Evolutionary conservation across 2,888 invertebrate species (phyloP).

Genomic region (Drosophila subsilvestris): DNA sequence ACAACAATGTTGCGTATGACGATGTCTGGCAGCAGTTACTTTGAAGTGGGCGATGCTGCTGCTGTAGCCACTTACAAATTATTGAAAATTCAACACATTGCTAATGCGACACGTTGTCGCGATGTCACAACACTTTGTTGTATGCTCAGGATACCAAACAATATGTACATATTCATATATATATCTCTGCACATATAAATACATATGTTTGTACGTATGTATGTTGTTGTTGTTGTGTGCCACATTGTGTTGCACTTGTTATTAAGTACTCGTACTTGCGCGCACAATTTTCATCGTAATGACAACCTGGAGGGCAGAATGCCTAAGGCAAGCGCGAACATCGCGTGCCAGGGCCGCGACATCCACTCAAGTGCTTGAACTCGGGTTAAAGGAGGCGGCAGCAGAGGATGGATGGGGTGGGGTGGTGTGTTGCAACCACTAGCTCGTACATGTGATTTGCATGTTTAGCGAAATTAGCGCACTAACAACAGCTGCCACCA

Average conservation of each 20-base stretch:
- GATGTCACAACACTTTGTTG: slow-evolving; percentile 54
- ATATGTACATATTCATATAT: background rate
- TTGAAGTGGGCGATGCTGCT: slow-evolving; percentile 50
- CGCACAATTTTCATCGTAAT: slow-evolving; percentile 75
- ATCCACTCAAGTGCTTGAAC: slow-evolving; percentile 64
- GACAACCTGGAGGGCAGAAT: slow-evolving; percentile 76
- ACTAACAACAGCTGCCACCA: slow-evolving; percentile 74
- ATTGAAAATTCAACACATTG: slow-evolving; percentile 77
- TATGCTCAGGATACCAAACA: slow-evolving; percentile 15
- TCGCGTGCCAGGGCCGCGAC: slow-evolving; percentile 74
- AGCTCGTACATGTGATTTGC: slow-evolving; percentile 74
- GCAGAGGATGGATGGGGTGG: background rate
- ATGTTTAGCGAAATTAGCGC: slow-evolving; percentile 79
- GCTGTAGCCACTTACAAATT: slow-evolving; percentile 68
- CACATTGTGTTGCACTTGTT: slow-evolving; percentile 78
- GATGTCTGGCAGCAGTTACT: slow-evolving; percentile 23
- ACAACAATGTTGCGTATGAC: slow-evolving; percentile 48
- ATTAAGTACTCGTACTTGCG: slow-evolving; percentile 68
- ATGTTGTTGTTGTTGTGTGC: slow-evolving; percentile 50
- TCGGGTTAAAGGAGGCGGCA: background rate
- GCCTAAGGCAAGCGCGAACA: slow-evolving; percentile 66
- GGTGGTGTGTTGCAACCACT: slow-evolving; percentile 1
- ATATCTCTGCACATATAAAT: slow-evolving; percentile 11
- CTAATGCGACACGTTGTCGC: slow-evolving; percentile 73
- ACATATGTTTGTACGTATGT: slow-evolving; percentile 1